Conservation (phyloP, 1,140 invertebrate species). For the Lerema accius region DNA sequence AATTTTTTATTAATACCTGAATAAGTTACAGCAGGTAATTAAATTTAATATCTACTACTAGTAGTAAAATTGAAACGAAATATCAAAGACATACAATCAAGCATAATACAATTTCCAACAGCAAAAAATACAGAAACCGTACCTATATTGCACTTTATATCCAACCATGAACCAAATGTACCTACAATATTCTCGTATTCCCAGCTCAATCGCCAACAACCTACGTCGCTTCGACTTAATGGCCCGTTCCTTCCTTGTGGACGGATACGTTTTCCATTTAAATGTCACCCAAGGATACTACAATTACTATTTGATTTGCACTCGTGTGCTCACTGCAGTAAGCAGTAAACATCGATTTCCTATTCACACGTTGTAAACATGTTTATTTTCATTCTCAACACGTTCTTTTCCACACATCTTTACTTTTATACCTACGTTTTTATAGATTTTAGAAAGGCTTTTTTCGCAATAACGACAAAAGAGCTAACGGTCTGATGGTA, state of each 20-base stretch:
- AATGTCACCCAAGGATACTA: slow-evolving; percentile 26
- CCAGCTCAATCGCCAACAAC: slow-evolving; percentile 16
- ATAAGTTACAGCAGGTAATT: no score
- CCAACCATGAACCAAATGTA: not conserved
- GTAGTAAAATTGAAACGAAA: no score
- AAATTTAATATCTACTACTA: no score
- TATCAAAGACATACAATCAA: no score
- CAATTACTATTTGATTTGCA: slow-evolving; percentile 23
- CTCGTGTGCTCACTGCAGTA: slow-evolving; percentile 9
- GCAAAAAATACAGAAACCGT: not conserved
- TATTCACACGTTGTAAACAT: slow-evolving; percentile 6
- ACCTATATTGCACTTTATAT: not conserved
- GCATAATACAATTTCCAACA: not conserved
- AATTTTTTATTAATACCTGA: no score
- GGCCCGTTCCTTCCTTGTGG: slow-evolving; percentile 14
- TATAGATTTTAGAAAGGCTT: no score
- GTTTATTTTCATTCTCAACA: not conserved
- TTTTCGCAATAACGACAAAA: no score
- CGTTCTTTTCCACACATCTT: not conserved
- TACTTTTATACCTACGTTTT: not conserved
- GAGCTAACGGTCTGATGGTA: no score
- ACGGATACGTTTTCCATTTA: slow-evolving; percentile 20
- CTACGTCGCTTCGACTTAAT: slow-evolving; percentile 14
- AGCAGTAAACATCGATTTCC: slow-evolving; percentile 4
- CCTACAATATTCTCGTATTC: slow-evolving; percentile 8